Evolutionary conservation across 1,140 invertebrate species (phyloP), one percentile per base, ranked within the genome.

Genomic region (Polyergus mexicanus): DNA sequence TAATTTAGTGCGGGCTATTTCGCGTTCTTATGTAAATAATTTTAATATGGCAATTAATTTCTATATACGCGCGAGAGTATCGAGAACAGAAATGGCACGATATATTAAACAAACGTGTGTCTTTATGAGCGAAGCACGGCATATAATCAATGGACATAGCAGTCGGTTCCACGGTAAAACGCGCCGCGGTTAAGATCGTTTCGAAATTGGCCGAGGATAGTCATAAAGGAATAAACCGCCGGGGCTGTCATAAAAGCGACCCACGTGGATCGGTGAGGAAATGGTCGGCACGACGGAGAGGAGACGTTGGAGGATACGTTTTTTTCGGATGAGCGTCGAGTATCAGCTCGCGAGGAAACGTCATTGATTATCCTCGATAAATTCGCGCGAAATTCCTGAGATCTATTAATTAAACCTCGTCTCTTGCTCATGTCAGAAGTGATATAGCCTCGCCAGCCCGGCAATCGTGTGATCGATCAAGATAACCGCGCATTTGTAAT

Each of bases 311-410:
- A 60, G 41, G 68, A 81, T 47, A 44, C 58, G 44, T 51, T 51
- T 51, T 51, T 58, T 60, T 81, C 51, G 44, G 35, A 65, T 22
- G 35, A 47, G 51, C 35, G 16, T 58, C 32, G 47, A 32, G 51
- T 71, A 62, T 54, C 44, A 47, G 63, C 81, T 65, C 65, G 47
- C 47, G 22, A 51, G 11, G 51, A 28, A 69, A 89, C 74, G 77
- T 63, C 86, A 89, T 89, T 88, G 86, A 91, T 91, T 91, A 91
- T 80, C 38, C 74, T 87, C 86, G 83, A 51, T 90, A 92, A 91
- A 92, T 75, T 84, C 85, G 81, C 44, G 84, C n/a, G 83, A 87
- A 85, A 87, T 63, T 87, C 54, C 80, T n/a, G 11, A 66, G 56
- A 54, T 69, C 66, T 58, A 47, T n/a, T 89, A 80, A 89, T 89